These are phyloP conservation scores for Brachionus plicatilis DNA, from an alignment of 1,140 invertebrate genomes.

Conservation along the genomic window DNA sequence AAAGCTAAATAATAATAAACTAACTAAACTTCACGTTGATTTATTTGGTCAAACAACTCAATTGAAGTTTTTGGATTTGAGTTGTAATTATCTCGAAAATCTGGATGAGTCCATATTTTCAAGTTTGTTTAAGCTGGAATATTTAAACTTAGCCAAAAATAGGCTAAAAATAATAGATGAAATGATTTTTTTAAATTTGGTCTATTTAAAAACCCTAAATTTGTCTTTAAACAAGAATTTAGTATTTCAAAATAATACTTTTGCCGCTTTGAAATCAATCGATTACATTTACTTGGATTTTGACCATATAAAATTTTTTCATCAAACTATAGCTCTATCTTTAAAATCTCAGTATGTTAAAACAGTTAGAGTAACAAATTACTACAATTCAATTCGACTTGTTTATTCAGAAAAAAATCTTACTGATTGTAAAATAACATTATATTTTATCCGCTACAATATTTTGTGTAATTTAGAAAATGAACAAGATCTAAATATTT, in stretches of 20 bases:
- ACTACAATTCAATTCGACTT: not conserved
- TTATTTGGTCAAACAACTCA: not conserved
- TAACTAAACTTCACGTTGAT: not conserved
- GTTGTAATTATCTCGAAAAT: not conserved
- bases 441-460: not conserved
- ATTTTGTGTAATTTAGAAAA: not conserved
- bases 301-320: not conserved
- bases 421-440: not conserved
- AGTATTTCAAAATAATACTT: not conserved
- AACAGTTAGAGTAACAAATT: not conserved
- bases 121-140: not conserved
- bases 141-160: not conserved
- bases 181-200: not conserved
- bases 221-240: not conserved
- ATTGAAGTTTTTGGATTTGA: not conserved
- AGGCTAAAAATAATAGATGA: not conserved
- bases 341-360: not conserved
- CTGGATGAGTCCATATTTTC: not conserved
- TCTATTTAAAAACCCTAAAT: not conserved
- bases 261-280: not conserved
- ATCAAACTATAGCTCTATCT: not conserved
- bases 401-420: not conserved
- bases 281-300: not conserved
- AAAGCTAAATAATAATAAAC: not conserved
- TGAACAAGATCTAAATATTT: not conserved